phyloP scores from a whole-genome alignment of 1,140 invertebrate species.

The Temnothorax curvispinosus region DNA sequence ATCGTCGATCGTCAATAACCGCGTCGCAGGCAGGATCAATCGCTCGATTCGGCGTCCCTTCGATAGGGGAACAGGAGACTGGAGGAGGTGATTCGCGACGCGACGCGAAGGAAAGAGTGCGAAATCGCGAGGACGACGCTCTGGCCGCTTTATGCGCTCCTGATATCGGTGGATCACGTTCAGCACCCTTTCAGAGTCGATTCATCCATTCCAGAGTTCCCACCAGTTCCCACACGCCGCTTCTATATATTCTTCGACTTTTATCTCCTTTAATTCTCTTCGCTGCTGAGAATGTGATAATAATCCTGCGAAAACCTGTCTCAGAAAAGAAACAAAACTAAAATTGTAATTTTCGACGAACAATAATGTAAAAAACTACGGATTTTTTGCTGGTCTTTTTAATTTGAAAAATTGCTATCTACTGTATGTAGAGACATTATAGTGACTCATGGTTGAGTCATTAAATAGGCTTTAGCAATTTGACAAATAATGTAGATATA shows the following conservation, averaged over 20 bases:
- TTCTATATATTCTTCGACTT: not conserved
- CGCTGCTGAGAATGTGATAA: not conserved
- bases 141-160: slow-evolving; percentile 74
- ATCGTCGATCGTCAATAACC: slow-evolving; percentile 44
- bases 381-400: not conserved
- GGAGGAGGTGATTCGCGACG: slow-evolving; percentile 63
- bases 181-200: slow-evolving; percentile 72
- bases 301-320: not conserved
- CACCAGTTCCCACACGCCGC: too few species aligned
- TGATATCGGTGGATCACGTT: slow-evolving; percentile 74
- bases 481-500: not conserved
- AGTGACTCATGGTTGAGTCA: not conserved
- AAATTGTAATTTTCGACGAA: not conserved
- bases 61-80: slow-evolving; percentile 76
- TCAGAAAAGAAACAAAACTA: not conserved
- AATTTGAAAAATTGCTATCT: not conserved
- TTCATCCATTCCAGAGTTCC: not conserved
- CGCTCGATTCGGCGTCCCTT: slow-evolving; percentile 67
- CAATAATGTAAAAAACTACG: not conserved
- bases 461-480: not conserved
- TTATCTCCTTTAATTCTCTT: not conserved
- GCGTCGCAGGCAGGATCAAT: slow-evolving; percentile 62
- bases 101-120: slow-evolving; percentile 64
- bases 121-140: slow-evolving; percentile 62
- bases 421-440: not conserved